Percentiles rank a stretch among this genome's conserved stretches.
Conservation (phyloP, 2,113 vertebrate species). For the Melanerpes formicivorus region DNA sequence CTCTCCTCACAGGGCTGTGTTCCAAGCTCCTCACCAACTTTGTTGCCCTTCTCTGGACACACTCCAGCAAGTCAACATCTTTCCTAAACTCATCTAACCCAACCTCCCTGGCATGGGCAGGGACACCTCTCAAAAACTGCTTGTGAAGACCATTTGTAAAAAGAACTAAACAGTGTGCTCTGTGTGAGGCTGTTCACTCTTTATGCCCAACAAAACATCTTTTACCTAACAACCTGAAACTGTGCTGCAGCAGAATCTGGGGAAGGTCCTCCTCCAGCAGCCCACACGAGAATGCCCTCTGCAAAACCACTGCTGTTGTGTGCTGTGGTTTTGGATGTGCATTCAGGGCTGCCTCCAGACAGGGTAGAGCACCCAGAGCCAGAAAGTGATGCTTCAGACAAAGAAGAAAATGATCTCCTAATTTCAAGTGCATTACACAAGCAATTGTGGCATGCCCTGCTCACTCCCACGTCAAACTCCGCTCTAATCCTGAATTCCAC, state of each 20-base stretch:
- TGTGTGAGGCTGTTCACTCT: background rate
- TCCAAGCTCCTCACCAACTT: too few species aligned
- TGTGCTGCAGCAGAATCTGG: background rate
- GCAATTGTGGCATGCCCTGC: background rate
- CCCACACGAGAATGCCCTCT: background rate
- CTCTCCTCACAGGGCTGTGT: too few species aligned
- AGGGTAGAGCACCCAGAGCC: background rate
- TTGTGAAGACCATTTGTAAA: background rate
- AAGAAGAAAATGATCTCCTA: slow-evolving; percentile 42
- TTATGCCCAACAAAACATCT: background rate
- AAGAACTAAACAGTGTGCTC: background rate
- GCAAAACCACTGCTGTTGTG: background rate
- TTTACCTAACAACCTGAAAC: background rate
- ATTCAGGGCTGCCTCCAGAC: background rate
- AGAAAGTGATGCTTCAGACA: slow-evolving; percentile 25
- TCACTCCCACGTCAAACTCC: slow-evolving; percentile 30
- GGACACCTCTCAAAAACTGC: background rate
- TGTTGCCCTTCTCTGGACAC: too few species aligned
- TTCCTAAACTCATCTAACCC: too few species aligned
- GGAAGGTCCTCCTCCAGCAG: background rate
- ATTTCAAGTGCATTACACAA: slow-evolving; percentile 48
- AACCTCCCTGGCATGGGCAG: too few species aligned
- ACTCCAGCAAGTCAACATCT: too few species aligned
- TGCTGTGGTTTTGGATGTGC: background rate
- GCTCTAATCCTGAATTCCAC: slow-evolving; percentile 54